Conservation (phyloP, 2,797 vertebrate species). For the Tangara arthus region DNA sequence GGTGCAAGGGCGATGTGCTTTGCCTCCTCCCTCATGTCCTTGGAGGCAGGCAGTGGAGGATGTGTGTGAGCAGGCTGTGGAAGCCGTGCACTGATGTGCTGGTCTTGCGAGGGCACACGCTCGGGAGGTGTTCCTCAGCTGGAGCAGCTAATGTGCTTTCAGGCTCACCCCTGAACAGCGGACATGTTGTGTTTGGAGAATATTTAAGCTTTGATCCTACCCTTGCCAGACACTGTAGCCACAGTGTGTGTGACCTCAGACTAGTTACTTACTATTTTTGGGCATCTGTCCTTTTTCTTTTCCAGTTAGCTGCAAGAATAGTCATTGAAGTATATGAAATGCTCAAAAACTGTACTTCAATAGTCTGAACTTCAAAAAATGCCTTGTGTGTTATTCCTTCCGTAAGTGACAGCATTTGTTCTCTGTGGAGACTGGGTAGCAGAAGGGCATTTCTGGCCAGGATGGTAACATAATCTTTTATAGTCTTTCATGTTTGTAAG, state of each 20-base stretch:
- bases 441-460: neutral
- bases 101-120: neutral
- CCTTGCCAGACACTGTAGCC: neutral
- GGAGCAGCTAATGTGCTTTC: neutral
- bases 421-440: neutral
- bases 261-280: conserved; percentile 6
- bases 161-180: neutral
- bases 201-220: neutral
- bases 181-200: neutral
- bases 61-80: neutral
- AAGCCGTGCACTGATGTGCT: neutral
- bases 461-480: neutral
- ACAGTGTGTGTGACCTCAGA: neutral
- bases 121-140: neutral
- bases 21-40: neutral
- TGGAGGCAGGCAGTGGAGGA: neutral
- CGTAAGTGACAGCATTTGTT: neutral
- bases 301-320: neutral
- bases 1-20: neutral
- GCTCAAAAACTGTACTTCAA: neutral
- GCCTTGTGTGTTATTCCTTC: neutral
- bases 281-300: neutral
- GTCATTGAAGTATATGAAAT: neutral
- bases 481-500: conserved; percentile 2
- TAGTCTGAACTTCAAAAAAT: conserved; percentile 12